Evolutionary conservation across 2,113 vertebrate species (phyloP), one percentile per base, ranked within the genome.

Genomic region (Larimichthys crocea): DNA sequence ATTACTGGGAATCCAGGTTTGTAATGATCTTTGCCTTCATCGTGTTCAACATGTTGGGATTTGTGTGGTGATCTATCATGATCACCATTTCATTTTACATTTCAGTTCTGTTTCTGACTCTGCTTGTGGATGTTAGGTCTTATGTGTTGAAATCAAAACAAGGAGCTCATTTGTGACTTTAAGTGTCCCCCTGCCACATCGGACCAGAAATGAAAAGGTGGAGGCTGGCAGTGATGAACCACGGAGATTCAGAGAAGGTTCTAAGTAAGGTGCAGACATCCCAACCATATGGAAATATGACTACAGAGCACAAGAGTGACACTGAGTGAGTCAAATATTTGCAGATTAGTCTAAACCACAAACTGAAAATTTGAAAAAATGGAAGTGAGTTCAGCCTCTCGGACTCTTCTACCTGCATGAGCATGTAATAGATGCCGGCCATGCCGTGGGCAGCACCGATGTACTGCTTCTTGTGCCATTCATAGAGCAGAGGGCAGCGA

Each of bases 401-500:
- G 1, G 40, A 42, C 52, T 68, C 61, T 78, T 73, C 55, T 53
- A 96, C 98, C 97, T 99, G 98, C 97, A 99, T 96, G 40, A 99
- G 92, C 94, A 96, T 96, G 92, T 93, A 98, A 79, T 97, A 99
- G 87, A 99, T 99, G 1, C 98, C 98, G 1, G 97, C 94, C 91
- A 99, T 84, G 16, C 98, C 98, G 0, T 99, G 98, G 4, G 98
- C 98, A 0, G 98, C 98, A 1, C 98, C 98, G 0, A 99, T 92
- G 0, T 99, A 99, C 53, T 99, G 98, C 89, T 99, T 99, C 89
- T 96, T 95, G 85, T 99, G 98, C 98, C 98, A 99, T 80, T 99
- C 97, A 26, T 97, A 99, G 9, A 99, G 72, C 44, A 99, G 94
- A 0, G 98, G 98, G 31, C 98, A 99, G 55, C 98, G 97, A 0